These are phyloP conservation scores for Tetraodon nigroviridis DNA, from an alignment of 2,113 vertebrate species.

Conservation along the genomic window DNA sequence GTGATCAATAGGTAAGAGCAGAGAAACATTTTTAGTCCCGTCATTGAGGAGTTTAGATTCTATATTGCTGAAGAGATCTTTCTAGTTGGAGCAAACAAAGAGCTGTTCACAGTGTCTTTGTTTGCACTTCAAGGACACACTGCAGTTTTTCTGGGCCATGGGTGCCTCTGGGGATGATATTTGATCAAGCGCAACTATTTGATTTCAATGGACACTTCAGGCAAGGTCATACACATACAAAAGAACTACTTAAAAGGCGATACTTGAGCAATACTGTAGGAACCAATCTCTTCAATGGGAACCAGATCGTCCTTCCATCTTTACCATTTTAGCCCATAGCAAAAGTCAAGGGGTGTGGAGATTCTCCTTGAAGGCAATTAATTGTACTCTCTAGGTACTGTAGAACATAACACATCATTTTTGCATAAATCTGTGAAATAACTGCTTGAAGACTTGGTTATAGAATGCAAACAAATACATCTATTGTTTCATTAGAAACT, in stretches of 20 bases:
- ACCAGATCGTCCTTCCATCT: not conserved
- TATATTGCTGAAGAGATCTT: not conserved
- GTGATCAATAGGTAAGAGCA: not conserved
- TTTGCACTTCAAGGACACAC: slow-evolving; percentile 52
- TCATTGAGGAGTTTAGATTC: too few species aligned
- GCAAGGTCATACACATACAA: slow-evolving; percentile 47
- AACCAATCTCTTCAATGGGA: not conserved
- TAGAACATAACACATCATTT: too few species aligned
- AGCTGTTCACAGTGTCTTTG: slow-evolving; percentile 22
- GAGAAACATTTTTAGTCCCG: too few species aligned
- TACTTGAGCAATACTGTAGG: slow-evolving; percentile 1
- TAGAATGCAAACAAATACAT: too few species aligned
- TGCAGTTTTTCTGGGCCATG: slow-evolving; percentile 37
- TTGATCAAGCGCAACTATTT: slow-evolving; percentile 45
- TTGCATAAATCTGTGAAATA: too few species aligned
- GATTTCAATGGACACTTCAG: slow-evolving; percentile 44
- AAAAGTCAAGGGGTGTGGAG: too few species aligned
- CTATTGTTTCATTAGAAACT: too few species aligned
- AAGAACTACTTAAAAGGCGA: slow-evolving; percentile 24
- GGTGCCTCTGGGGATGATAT: slow-evolving; percentile 36
- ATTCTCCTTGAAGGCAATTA: too few species aligned
- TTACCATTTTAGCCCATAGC: too few species aligned
- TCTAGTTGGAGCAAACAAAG: slow-evolving; percentile 13
- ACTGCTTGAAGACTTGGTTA: too few species aligned
- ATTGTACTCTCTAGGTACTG: too few species aligned